Conservation (phyloP, 1,140 invertebrate genomes). For the Dryas iulia region DNA sequence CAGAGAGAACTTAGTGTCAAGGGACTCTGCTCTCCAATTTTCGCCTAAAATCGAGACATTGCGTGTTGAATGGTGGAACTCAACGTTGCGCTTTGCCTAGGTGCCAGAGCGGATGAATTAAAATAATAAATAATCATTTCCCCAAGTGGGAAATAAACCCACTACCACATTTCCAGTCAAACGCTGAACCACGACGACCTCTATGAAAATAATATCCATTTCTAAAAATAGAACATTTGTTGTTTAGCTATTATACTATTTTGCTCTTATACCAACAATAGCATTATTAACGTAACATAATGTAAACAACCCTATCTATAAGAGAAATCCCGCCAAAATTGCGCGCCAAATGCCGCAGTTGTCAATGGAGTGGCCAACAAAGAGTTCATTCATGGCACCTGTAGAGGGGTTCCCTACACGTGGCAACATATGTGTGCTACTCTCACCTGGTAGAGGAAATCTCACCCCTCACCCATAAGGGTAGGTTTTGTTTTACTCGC, state of each 20-base stretch:
- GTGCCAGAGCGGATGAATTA: no score
- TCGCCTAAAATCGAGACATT: no score
- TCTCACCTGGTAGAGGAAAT: slow-evolving; percentile 71
- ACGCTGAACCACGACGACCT: no score
- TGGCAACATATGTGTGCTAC: slow-evolving; percentile 70
- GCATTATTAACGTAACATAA: background rate
- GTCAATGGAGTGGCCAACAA: slow-evolving; percentile 68
- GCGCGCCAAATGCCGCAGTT: slow-evolving; percentile 66
- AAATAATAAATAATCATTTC: no score
- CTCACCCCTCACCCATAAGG: slow-evolving; percentile 62
- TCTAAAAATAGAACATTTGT: background rate
- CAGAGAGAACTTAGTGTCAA: no score
- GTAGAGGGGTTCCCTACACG: slow-evolving; percentile 71
- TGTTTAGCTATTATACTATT: background rate
- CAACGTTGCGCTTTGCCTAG: no score
- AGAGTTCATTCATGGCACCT: slow-evolving; percentile 69
- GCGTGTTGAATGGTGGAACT: no score
- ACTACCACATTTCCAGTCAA: background rate
- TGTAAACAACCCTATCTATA: slow-evolving; percentile 35
- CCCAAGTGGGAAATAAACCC: no score
- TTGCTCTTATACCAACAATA: background rate
- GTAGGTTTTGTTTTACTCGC: slow-evolving; percentile 64
- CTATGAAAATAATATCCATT: no score
- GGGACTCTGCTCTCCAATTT: no score
- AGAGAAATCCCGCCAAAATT: slow-evolving; percentile 55